Base-by-base conservation (phyloP, 2,888 invertebrate genomes). In the Drosophila dives region DNA sequence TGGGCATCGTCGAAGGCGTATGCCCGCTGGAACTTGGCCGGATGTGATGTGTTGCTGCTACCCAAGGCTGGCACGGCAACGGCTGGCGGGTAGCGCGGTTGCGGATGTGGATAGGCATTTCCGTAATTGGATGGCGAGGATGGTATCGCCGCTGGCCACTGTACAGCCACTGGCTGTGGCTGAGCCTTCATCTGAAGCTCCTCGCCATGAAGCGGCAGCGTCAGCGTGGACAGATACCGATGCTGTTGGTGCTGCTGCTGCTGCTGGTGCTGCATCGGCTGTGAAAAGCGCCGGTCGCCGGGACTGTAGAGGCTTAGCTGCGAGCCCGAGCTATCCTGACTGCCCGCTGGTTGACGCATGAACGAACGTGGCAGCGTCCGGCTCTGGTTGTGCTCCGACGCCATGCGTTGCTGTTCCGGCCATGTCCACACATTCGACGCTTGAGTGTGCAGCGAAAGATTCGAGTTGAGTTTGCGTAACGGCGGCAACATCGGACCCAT, bases 71-170 rank as follows among this genome's bases (percentile, higher is more conserved):
- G 59, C n/a, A 51, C 40, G n/a, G n/a, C 62, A n/a, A 54, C 20
- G 23, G 68, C 11, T 10, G 87, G 68, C 0, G 78, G 80, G 59
- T 91, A 91, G 11, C 90, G 26, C 6, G 83, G 38, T 48, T 86
- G 83, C 11, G 81, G 81, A 10, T 71, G 64, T 26, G 59, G 38
- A 20, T 88, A 92, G 51, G 86, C 89, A 15, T 66, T 68, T 5
- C 88, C 81, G 63, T 90, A 93, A 58, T 90, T 91, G 17, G 92
- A 91, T 2, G 93, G 93, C 23, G 93, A 93, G 3, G 92, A 92
- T 2, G 93, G 92, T 70, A 93, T 93, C 29, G 91, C 91, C 15
- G 90, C 79, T 50, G 93, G 93, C 93, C 93, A 93, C 36, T 93
- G 92, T 3, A 93, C 90, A 3, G 82, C 45, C 45, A 81, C 45